A percentile compares a stretch with the other conserved stretches of the same genome.
Conservation (phyloP, 2,797 vertebrate genomes). For the Echiichthys vipera region DNA sequence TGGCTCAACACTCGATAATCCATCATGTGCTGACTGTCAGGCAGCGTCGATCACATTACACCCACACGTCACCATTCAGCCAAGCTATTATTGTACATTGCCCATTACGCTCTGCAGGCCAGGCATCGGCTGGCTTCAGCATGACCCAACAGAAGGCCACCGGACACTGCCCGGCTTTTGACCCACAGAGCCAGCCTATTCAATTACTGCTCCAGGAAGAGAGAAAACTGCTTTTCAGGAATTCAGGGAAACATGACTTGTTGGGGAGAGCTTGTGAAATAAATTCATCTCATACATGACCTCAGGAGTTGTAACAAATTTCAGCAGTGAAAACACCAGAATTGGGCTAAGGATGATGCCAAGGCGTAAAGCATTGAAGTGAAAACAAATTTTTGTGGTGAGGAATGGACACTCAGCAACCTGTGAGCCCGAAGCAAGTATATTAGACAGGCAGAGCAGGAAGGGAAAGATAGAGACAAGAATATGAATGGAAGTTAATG, state of each 20-base stretch:
- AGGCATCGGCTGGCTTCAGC: conserved; percentile 10
- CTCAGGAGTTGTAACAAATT: not conserved
- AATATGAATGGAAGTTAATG: conserved; percentile 59
- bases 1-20: conserved; percentile 12
- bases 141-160: conserved; percentile 16
- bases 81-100: conserved; percentile 14
- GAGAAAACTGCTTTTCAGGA: conserved; percentile 4
- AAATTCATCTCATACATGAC: conserved; percentile 14
- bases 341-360: not conserved
- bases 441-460: conserved; percentile 53
- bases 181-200: not conserved
- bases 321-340: not conserved
- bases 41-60: conserved; percentile 11
- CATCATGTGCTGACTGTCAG: conserved; percentile 3
- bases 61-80: conserved; percentile 24
- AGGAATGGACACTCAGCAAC: conserved; percentile 56
- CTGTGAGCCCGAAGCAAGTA: conserved; percentile 59
- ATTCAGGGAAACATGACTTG: not conserved
- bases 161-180: conserved; percentile 4
- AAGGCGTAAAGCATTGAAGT: conserved; percentile 2
- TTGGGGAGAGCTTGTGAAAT: no score
- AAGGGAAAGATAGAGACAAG: conserved; percentile 33
- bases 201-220: not conserved
- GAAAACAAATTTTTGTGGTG: conserved; percentile 43
- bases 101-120: conserved; percentile 37